Evolutionary conservation across 2,797 vertebrate species (phyloP).

Genomic region (Periophthalmus magnuspinnatus): DNA sequence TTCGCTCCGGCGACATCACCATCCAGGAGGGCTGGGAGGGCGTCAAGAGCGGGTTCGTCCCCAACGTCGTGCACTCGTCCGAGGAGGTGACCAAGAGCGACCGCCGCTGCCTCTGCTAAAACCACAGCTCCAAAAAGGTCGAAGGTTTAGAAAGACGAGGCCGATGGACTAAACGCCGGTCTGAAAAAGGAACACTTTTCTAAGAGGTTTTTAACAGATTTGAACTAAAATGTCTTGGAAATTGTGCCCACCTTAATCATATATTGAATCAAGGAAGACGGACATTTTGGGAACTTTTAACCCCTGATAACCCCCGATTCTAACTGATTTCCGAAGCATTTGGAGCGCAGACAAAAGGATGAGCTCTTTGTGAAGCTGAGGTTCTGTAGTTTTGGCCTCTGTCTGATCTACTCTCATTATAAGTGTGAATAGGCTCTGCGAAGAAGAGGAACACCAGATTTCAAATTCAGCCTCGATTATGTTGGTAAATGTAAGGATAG

Average conservation of each 20-base stretch:
- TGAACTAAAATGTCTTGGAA: conserved; percentile 17
- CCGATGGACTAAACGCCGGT: conserved; percentile 38
- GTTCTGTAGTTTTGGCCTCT: too few relatives aligned
- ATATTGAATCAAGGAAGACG: conserved; percentile 25
- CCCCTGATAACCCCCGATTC: too few relatives aligned
- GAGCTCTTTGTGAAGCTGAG: too few relatives aligned
- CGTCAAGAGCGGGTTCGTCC: conserved; percentile 97
- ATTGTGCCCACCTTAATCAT: conserved; percentile 23
- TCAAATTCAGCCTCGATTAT: too few relatives aligned
- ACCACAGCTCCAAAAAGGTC: neutral
- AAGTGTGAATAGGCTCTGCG: too few relatives aligned
- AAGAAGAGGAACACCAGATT: too few relatives aligned
- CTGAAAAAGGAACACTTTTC: conserved; percentile 36
- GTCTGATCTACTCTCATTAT: too few relatives aligned
- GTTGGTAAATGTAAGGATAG: too few relatives aligned
- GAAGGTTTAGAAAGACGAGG: neutral
- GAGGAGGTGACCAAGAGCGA: conserved; percentile 98
- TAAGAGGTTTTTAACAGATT: conserved; percentile 14
- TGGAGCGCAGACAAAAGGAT: too few relatives aligned
- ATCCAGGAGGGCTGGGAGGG: conserved; percentile 99
- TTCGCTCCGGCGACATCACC: conserved; percentile 92
- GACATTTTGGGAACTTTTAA: conserved; percentile 9
- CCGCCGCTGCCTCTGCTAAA: conserved; percentile 83
- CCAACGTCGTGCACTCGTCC: conserved; percentile 96
- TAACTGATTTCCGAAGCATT: too few relatives aligned